Conservation (phyloP, 1,140 invertebrate genomes). For the Ips typographus region DNA sequence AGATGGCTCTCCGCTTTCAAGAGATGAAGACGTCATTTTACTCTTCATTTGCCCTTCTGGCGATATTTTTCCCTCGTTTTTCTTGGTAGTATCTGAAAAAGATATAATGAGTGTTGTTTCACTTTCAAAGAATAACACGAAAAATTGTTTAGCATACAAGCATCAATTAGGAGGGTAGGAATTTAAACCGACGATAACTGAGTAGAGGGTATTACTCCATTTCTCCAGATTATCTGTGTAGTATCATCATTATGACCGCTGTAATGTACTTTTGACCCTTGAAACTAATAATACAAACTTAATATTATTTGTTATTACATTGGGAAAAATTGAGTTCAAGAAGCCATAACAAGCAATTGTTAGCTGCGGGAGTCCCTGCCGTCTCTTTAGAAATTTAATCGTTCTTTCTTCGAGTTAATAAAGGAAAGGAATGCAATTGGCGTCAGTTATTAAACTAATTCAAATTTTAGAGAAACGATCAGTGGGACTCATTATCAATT, state of each 20-base stretch:
- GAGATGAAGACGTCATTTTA: slow-evolving; percentile 23
- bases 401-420: slow-evolving; percentile 27
- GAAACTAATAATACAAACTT: too few species aligned
- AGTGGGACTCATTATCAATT: not conserved
- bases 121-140: too few species aligned
- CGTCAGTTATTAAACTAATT: slow-evolving; percentile 30
- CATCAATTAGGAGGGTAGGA: too few species aligned
- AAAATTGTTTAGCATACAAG: too few species aligned
- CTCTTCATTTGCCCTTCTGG: slow-evolving; percentile 23
- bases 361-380: slow-evolving; percentile 14
- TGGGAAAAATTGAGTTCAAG: not conserved
- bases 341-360: not conserved
- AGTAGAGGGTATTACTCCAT: too few species aligned
- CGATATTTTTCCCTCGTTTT: slow-evolving; percentile 38
- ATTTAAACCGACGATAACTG: too few species aligned
- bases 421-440: slow-evolving; percentile 25
- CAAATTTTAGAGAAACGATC: slow-evolving; percentile 6
- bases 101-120: too few species aligned
- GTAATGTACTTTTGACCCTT: too few species aligned
- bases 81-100: slow-evolving; percentile 35
- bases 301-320: too few species aligned
- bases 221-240: too few species aligned
- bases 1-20: slow-evolving; percentile 36
- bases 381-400: slow-evolving; percentile 18
- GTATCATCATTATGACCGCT: too few species aligned